Base-by-base conservation (phyloP, 2,113 vertebrate species). In the Amblyopsis rosae region DNA sequence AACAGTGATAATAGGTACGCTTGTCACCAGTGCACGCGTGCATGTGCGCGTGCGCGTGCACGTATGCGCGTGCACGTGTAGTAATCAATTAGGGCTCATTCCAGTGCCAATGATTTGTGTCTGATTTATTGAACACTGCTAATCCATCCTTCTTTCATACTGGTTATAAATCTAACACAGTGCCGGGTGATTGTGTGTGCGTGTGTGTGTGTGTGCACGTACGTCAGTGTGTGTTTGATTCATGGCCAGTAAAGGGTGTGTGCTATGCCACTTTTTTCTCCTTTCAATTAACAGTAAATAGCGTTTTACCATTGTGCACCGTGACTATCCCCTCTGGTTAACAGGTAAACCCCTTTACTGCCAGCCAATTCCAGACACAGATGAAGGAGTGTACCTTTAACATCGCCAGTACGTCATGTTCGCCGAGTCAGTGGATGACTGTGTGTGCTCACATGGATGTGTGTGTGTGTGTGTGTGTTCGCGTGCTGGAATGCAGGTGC, bases 251-350 rank as follows among this genome's bases (percentile, higher is more conserved):
- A 93, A 92, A 90, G 94, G 93, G 93, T 94, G 93, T 93, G 93
- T 92, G 93, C 93, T 94, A 93, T 89, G 91, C 94, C 94, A 98
- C 95, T 95, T 96, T 96, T 94, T 95, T 95, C 95, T 96, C 94
- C 93, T 94, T 94, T 94, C 96, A 98, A 98, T 98, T 96, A 98
- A 97, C 94, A 96, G 94, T 95, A 96, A 97, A 97, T 96, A 95
- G 96, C 95, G 5, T 98, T 93, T 96, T 96, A 97, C 95, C 95
- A 93, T 94, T 83, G 91, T 55, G 50, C 89, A 90, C 94, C 94
- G 96, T 96, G 95, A 96, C 96, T 95, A 94, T 96, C 94, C 94
- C 93, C 78, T 70, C 79, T 76, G 95, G 93, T 96, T 95, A 94
- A 80, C 75, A 53, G 13, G 13, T 13, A 53, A n/a, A 13, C 15